phyloP scores from a whole-genome alignment of 2,888 invertebrate genomes.

The Phyto melanocephala region DNA sequence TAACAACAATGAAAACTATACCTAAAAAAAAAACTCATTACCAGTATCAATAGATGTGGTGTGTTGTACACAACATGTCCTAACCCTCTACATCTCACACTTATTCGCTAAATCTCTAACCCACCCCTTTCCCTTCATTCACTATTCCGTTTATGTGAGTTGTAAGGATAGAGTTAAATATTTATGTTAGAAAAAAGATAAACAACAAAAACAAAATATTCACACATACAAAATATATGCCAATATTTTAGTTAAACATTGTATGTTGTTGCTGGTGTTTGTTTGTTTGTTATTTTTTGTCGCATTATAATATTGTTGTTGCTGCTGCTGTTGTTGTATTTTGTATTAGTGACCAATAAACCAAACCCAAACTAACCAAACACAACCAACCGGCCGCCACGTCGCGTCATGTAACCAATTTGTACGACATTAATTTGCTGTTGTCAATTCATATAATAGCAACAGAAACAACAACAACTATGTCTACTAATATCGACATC shows the following conservation, averaged over 20 bases:
- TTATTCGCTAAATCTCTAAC: neutral
- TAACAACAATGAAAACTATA: neutral
- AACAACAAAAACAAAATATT: conserved; percentile 16
- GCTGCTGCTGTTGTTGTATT: neutral
- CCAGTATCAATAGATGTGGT: conserved; percentile 16
- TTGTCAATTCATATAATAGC: conserved; percentile 64
- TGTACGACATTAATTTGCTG: conserved; percentile 68
- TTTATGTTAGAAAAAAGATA: neutral
- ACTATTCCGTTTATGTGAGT: neutral
- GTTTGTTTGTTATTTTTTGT: conserved; percentile 37
- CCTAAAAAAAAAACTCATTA: conserved; percentile 55
- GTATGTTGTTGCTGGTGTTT: conserved; percentile 37
- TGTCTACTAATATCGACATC: conserved; percentile 21
- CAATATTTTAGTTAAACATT: conserved; percentile 50
- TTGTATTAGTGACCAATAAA: conserved; percentile 59
- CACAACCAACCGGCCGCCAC: conserved; percentile 53
- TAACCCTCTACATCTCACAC: neutral
- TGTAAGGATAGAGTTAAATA: conserved; percentile 38
- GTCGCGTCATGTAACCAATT: conserved; percentile 66
- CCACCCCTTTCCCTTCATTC: neutral
- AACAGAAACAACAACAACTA: conserved; percentile 14
- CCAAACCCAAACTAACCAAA: conserved; percentile 63
- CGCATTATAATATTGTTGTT: conserved; percentile 23
- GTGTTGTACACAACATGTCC: neutral
- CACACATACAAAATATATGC: conserved; percentile 46